Evolutionary conservation across 1,140 invertebrate species (phyloP).

Genomic region (Tribolium madens): DNA sequence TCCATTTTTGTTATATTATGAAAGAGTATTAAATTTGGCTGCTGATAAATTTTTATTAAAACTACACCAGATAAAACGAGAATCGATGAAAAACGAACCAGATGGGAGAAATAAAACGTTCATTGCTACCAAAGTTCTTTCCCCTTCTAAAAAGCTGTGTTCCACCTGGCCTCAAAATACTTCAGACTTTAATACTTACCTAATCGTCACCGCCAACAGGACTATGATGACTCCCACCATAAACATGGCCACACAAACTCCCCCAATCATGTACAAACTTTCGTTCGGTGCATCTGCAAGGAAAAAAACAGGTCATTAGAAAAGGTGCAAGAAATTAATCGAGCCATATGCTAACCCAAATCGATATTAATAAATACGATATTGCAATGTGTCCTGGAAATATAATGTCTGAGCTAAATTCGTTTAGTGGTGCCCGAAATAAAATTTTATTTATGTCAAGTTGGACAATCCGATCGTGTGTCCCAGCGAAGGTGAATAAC

Average conservation of each 20-base stretch:
- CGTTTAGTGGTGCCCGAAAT: not conserved
- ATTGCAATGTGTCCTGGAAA: constrained; percentile 37
- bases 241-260: constrained; percentile 82
- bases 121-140: constrained; percentile 22
- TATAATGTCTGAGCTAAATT: constrained; percentile 36
- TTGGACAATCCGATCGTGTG: not conserved
- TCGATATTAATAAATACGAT: constrained; percentile 29
- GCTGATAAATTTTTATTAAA: not conserved
- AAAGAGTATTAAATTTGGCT: not conserved
- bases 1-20: not conserved
- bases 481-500: constrained; percentile 14
- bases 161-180: constrained; percentile 28
- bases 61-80: not conserved
- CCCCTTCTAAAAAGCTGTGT: not conserved
- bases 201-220: constrained; percentile 81
- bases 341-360: constrained; percentile 21
- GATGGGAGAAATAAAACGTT: constrained; percentile 11
- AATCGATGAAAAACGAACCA: not conserved
- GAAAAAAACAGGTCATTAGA: constrained; percentile 50
- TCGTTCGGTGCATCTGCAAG: constrained; percentile 82
- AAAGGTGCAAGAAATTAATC: constrained; percentile 1
- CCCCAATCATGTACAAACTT: constrained; percentile 83
- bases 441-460: constrained; percentile 12
- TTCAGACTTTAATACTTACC: constrained; percentile 69
- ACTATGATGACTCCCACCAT: constrained; percentile 82